Conservation (phyloP, 37 sponge, comb jelly and placozoan species). For the Petrosia ficiformis region DNA sequence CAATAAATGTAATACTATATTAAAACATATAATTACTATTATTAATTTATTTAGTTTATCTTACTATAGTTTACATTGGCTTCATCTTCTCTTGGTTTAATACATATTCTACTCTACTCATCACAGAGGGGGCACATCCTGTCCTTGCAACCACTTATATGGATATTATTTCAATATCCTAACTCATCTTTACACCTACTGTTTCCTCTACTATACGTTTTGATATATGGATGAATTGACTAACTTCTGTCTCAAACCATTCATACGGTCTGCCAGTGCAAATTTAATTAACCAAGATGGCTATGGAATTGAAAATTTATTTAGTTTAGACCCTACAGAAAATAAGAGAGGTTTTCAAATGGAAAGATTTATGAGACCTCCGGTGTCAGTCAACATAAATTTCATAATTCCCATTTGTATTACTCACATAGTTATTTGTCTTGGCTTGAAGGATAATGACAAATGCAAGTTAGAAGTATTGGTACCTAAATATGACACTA, state of each 20-base stretch:
- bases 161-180: too few relatives aligned
- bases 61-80: too few relatives aligned
- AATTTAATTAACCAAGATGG: background rate
- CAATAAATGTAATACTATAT: too few relatives aligned
- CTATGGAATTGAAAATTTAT: background rate
- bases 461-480: background rate
- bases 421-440: constrained; percentile 13
- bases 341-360: constrained; percentile 49
- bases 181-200: too few relatives aligned
- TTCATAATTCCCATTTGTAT: constrained; percentile 33
- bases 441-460: constrained; percentile 4
- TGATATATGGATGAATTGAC: background rate
- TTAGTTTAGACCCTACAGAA: background rate
- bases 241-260: background rate
- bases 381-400: constrained; percentile 39
- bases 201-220: too few relatives aligned
- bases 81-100: too few relatives aligned
- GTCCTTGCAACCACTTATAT: too few relatives aligned
- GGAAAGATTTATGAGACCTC: constrained; percentile 73
- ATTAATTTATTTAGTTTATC: too few relatives aligned
- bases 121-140: too few relatives aligned
- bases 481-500: background rate
- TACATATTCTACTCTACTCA: too few relatives aligned
- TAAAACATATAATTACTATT: too few relatives aligned
- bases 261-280: background rate